These are phyloP conservation scores for Metellina segmentata DNA, from an alignment of 2,888 invertebrate genomes.

Conservation along the genomic window DNA sequence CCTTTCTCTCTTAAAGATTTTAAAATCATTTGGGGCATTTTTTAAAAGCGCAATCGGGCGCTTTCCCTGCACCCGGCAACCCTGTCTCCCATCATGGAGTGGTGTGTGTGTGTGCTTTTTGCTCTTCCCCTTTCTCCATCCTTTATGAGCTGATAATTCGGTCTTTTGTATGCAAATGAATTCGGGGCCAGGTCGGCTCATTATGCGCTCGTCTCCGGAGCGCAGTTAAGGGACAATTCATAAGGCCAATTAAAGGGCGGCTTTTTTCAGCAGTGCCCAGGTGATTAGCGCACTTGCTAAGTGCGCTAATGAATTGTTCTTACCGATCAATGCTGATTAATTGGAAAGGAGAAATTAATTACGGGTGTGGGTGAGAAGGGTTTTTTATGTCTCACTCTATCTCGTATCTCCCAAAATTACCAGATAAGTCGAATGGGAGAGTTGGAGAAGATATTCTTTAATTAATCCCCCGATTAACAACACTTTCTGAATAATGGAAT, in stretches of 20 bases:
- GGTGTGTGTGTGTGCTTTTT: conserved; percentile 13
- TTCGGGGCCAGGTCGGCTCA: conserved; percentile 57
- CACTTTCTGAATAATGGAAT: too few species aligned
- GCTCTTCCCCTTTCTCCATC: background rate
- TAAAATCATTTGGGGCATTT: too few species aligned
- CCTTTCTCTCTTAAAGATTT: too few species aligned
- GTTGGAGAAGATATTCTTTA: too few species aligned
- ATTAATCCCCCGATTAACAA: too few species aligned
- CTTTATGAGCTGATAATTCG: conserved; percentile 74
- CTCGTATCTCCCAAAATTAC: background rate
- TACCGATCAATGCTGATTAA: conserved; percentile 60
- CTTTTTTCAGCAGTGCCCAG: background rate
- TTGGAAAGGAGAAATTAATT: conserved; percentile 32
- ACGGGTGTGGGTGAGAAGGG: background rate
- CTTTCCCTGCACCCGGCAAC: too few species aligned
- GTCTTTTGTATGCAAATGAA: conserved; percentile 76
- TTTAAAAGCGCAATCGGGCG: too few species aligned
- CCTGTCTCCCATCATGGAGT: too few species aligned
- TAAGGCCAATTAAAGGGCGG: conserved; percentile 71
- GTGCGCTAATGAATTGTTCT: conserved; percentile 53
- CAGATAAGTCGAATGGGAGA: too few species aligned
- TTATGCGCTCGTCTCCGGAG: conserved; percentile 62
- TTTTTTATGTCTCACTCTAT: background rate
- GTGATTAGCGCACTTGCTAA: conserved; percentile 60
- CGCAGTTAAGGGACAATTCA: conserved; percentile 67